Conservation (phyloP, 2,113 vertebrate species). For the Chloroceryle aenea region DNA sequence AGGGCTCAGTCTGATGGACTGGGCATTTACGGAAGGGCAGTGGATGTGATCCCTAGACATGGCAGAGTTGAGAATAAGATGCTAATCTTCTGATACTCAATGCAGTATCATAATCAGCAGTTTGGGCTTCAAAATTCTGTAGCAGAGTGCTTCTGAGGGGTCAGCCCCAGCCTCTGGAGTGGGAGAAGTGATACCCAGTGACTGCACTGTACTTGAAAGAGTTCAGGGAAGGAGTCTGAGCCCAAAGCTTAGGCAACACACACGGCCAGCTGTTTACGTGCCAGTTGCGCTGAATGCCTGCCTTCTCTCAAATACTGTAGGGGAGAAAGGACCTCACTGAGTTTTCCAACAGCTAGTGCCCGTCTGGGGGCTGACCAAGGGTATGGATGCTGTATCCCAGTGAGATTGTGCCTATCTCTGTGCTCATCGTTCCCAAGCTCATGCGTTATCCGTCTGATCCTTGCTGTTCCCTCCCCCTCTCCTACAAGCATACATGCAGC, state of each 20-base stretch:
- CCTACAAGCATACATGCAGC: not conserved
- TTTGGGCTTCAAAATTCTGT: not conserved
- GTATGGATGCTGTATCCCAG: not conserved
- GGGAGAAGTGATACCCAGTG: not conserved
- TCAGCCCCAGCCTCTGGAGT: not conserved
- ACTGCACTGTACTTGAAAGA: not conserved
- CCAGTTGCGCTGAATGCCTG: not conserved
- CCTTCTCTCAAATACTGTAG: not conserved
- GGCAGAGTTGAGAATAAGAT: not conserved
- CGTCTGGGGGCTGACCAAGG: not conserved
- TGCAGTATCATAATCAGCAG: not conserved
- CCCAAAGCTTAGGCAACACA: not conserved
- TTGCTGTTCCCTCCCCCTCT: conserved; percentile 21
- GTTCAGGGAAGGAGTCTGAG: not conserved
- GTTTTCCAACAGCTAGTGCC: not conserved
- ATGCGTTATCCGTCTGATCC: not conserved
- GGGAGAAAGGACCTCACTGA: not conserved
- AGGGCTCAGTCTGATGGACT: not conserved
- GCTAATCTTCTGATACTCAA: not conserved
- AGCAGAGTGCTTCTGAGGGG: not conserved
- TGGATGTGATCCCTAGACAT: not conserved
- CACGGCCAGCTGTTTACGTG: not conserved
- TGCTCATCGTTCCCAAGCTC: not conserved
- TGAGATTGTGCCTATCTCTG: not conserved
- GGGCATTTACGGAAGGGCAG: not conserved